These are phyloP conservation scores for Augochlorella aurata DNA, from an alignment of 2,888 invertebrate species.

Conservation along the genomic window DNA sequence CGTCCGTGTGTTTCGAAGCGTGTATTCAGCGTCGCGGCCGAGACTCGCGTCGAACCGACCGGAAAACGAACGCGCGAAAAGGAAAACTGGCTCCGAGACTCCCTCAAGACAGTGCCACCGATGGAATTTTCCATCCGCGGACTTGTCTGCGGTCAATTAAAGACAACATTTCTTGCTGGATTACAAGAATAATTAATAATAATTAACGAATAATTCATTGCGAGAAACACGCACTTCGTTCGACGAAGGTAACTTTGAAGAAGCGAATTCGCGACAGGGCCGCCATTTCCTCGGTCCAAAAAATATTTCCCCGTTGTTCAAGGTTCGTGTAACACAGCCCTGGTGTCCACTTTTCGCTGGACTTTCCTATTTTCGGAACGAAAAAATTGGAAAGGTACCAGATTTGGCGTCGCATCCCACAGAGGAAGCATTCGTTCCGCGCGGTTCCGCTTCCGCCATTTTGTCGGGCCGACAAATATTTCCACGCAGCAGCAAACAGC, in stretches of 20 bases:
- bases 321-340: neutral
- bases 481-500: neutral
- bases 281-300: neutral
- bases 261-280: neutral
- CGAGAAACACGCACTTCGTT: no score
- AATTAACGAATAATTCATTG: no score
- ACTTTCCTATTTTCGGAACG: neutral
- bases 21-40: neutral
- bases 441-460: neutral
- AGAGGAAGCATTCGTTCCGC: neutral
- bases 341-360: neutral
- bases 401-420: neutral
- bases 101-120: neutral
- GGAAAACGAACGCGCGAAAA: neutral
- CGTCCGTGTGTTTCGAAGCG: slow-evolving; percentile 1
- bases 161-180: no score
- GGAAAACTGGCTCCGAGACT: neutral
- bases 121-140: no score
- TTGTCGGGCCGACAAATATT: neutral
- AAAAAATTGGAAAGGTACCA: neutral
- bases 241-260: no score
- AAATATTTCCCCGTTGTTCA: neutral
- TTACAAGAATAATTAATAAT: no score
- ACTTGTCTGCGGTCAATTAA: no score
- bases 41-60: neutral